These are phyloP conservation scores for Oceanites oceanicus DNA, from an alignment of 2,113 vertebrate genomes.

Conservation along the genomic window DNA sequence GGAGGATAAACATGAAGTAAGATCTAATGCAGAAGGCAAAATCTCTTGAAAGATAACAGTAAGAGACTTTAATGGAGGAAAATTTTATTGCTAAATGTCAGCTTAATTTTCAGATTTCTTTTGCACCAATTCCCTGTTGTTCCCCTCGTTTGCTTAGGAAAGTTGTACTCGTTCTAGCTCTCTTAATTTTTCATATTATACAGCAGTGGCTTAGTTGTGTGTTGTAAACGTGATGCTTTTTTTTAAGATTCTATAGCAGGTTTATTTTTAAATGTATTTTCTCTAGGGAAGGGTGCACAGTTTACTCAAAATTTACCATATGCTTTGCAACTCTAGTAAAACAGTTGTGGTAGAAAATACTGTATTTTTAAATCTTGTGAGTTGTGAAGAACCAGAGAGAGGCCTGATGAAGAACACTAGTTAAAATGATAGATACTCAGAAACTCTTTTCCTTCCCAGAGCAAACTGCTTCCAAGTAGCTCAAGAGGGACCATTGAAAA, in stretches of 20 bases:
- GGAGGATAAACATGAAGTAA: background rate
- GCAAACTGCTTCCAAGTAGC: conserved; percentile 16
- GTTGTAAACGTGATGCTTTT: conserved; percentile 1
- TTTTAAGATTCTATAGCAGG: conserved; percentile 1
- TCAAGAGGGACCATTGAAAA: conserved; percentile 35
- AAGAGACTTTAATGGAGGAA: background rate
- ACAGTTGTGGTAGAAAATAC: conserved; percentile 19
- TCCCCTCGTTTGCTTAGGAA: background rate
- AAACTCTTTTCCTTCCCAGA: background rate
- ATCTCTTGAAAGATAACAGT: background rate
- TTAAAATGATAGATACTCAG: background rate
- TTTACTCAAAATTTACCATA: conserved; percentile 60
- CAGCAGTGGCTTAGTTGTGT: background rate
- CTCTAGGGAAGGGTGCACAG: conserved; percentile 18
- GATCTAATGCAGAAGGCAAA: background rate
- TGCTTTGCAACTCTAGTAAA: conserved; percentile 43
- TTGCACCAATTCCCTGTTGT: background rate
- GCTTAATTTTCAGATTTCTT: background rate
- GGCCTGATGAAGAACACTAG: background rate
- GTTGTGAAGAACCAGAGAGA: conserved; percentile 1
- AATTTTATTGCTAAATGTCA: background rate
- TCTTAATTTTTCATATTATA: background rate
- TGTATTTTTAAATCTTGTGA: conserved; percentile 16
- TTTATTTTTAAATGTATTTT: conserved; percentile 51
- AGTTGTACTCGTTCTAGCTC: background rate